Evolutionary conservation across 2,888 invertebrate genomes (phyloP), one percentile per base, ranked within the genome.

Genomic region (Athripsodes cinereus): DNA sequence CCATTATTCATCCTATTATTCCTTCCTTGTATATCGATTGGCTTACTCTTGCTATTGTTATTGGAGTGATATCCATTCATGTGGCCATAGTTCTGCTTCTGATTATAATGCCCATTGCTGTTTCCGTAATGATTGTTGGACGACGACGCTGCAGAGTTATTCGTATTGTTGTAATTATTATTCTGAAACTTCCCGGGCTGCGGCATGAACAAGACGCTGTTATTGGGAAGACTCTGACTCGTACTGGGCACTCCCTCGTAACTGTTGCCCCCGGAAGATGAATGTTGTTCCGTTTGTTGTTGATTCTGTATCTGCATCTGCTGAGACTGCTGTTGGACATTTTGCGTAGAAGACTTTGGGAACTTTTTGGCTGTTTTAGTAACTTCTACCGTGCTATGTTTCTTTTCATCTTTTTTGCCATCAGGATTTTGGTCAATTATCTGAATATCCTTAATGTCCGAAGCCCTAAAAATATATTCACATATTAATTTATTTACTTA

Each of bases 371-470:
- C 66, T 40, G 60, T 65, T 62, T 74, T 75, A 8, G 69, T 66
- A 6, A 75, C 72, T 1, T 74, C 70, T 16, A 76, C 74, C 0
- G 76, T 76, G 65, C 76, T 77, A 66, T 74, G 76, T 0, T 71
- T 69, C 62, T 60, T 57, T 10, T 69, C 68, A 8, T 69, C 68
- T 56, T 70, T 53, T 56, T 70, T 53, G 13, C 46, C 13, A 2
- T 40, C 47, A 5, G 58, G 18, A 53, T 70, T 67, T 71, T 68
- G 56, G 58, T 87, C 85, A 63, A 94, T 87, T 65, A 94, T 84
- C 70, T 85, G 83, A 66, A 94, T 76, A 64, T 88, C 84, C 63
- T 82, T 75, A 59, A 94, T 92, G 67, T 91, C 89, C 53, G 79
- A 77, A 34, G 86, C 86, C 70, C 88, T 88, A 70, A 5, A 52